Evolutionary conservation across 2,113 vertebrate genomes (phyloP), one percentile per base, ranked within the genome.

Genomic region (Istiophorus platypterus): DNA sequence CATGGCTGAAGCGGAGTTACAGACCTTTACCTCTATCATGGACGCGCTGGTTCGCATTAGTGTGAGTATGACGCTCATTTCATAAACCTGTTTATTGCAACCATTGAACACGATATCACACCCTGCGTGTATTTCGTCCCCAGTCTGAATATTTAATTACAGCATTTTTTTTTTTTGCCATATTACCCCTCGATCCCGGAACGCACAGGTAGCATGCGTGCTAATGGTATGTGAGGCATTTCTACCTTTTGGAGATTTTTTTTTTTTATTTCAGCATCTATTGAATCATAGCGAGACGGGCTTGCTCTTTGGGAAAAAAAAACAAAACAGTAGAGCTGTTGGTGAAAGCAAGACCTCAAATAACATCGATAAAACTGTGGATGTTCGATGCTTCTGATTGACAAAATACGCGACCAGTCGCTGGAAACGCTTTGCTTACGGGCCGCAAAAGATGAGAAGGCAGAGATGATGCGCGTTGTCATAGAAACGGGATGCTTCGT

Each of bases 1-100:
- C n/a, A 98, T 98, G 97, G 96, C 97, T 83, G 96, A 97, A 79
- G 95, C 96, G 65, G 97, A 97, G n/a, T 89, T 98, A 81, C 95
- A 97, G 91, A 96, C 95, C 70, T 97, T 98, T 85, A 97, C 97
- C 52, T 97, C 97, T 54, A 96, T 98, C 88, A 98, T 98, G 97
- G 97, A 99, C 85, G 96, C 96, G 8, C 93, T 98, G 92, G 96
- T 97, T 93, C 96, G 97, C 92, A 96, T 98, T 76, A 98, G 95
- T 92, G 97, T 98, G 88, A 98, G 97, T 95, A 80, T 69, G 76
- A 84, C 47, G 75, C 71, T 81, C 41, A 10, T 84, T 86, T 64
- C 67, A 64, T 79, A 47, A 54, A 22, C 26, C 5, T 41, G 9
- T 76, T 27, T 72, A 27, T 74, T 66, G 59, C 15, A 27, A 24